These are phyloP conservation scores for Phortica magna DNA, from an alignment of 2,888 invertebrate species.

Conservation along the genomic window DNA sequence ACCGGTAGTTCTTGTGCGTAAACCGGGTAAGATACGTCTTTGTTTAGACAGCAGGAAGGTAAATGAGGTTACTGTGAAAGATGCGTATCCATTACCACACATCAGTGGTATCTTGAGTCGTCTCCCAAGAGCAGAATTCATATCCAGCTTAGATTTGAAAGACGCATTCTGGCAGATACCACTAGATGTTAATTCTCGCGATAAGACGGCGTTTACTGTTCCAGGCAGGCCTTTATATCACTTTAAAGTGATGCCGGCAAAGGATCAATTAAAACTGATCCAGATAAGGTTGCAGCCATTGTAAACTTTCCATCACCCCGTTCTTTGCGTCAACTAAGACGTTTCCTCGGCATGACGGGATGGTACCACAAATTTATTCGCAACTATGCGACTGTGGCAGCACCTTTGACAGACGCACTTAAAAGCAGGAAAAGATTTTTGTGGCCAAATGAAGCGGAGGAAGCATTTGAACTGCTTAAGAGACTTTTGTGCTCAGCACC, in stretches of 20 bases:
- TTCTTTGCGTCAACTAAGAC: slow-evolving; percentile 22
- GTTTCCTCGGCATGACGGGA: slow-evolving; percentile 31
- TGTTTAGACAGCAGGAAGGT: slow-evolving; percentile 61
- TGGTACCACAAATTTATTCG: slow-evolving; percentile 36
- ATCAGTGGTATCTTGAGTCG: slow-evolving; percentile 52
- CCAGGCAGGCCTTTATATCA: slow-evolving; percentile 43
- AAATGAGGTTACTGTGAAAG: slow-evolving; percentile 56
- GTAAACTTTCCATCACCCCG: slow-evolving; percentile 33
- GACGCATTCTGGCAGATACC: slow-evolving; percentile 42
- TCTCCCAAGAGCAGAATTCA: slow-evolving; percentile 15
- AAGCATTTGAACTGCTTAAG: no score
- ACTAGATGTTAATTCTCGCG: slow-evolving; percentile 15
- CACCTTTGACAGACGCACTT: no score
- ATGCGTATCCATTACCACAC: slow-evolving; percentile 41
- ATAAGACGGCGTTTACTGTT: slow-evolving; percentile 56
- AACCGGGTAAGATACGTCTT: slow-evolving; percentile 40
- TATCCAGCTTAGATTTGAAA: slow-evolving; percentile 50
- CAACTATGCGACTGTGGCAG: no score
- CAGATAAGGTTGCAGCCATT: slow-evolving; percentile 29
- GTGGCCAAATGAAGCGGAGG: no score
- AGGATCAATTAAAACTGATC: slow-evolving; percentile 33
- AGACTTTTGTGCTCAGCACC: no score
- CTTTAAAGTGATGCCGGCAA: no score
- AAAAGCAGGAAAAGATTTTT: no score
- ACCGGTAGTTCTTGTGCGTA: background rate